Evolutionary conservation across 2,888 invertebrate genomes (phyloP).

Genomic region (Labia minor): DNA sequence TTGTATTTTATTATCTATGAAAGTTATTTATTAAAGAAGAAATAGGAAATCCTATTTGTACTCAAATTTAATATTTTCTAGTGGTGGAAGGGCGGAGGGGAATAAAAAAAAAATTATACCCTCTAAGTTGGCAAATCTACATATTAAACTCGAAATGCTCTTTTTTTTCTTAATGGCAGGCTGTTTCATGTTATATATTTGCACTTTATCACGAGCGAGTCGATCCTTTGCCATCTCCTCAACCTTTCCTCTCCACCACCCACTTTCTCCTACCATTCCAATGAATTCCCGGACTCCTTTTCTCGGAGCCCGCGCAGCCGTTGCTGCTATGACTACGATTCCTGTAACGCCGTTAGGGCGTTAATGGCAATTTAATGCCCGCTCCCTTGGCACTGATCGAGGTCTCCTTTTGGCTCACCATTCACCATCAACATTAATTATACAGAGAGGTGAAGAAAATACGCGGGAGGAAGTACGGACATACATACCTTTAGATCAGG

Average conservation of each 20-base stretch:
- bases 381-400: conserved; percentile 8
- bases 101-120: too few species aligned
- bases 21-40: too few species aligned
- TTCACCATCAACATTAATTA: background rate
- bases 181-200: conserved; percentile 13
- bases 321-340: background rate
- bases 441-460: conserved; percentile 4
- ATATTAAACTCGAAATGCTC: background rate
- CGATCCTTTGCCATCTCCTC: too few species aligned
- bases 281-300: background rate
- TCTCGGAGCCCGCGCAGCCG: background rate
- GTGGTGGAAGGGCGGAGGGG: too few species aligned
- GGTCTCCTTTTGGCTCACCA: background rate
- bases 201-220: background rate
- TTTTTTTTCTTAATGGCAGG: background rate
- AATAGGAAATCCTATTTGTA: too few species aligned
- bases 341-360: conserved; percentile 8
- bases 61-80: too few species aligned
- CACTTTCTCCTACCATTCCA: background rate
- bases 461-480: background rate
- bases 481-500: background rate
- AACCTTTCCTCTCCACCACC: background rate
- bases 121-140: too few species aligned
- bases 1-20: too few species aligned
- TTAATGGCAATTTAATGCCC: conserved; percentile 13